These are phyloP conservation scores for Calliphora vicina DNA, from an alignment of 1,140 invertebrate genomes.

Conservation along the genomic window DNA sequence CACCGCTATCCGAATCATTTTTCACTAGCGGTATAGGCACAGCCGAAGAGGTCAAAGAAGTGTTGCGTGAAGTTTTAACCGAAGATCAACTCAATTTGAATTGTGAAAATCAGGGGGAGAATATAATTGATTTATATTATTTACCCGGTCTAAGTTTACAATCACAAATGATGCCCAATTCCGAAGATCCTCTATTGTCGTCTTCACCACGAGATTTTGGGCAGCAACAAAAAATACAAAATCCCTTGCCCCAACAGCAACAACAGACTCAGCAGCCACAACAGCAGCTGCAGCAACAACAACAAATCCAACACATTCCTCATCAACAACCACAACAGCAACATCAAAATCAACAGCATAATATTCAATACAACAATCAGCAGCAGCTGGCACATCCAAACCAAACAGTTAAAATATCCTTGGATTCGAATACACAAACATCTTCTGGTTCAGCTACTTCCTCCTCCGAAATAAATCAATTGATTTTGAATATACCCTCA, in stretches of 20 bases:
- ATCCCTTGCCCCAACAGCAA: conserved; percentile 41
- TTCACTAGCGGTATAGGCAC: conserved; percentile 87
- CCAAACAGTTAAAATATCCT: conserved; percentile 34
- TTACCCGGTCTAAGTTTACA: conserved; percentile 65
- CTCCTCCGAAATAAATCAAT: conserved; percentile 6
- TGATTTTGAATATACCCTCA: conserved; percentile 28
- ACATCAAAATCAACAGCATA: too few relatives aligned
- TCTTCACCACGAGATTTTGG: conserved; percentile 83
- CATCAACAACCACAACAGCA: conserved; percentile 19
- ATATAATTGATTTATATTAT: conserved; percentile 62
- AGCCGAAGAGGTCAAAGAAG: conserved; percentile 83
- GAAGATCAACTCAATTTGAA: conserved; percentile 69
- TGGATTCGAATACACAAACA: conserved; percentile 10
- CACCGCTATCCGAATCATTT: conserved; percentile 79
- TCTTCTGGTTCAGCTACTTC: neutral
- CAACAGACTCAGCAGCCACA: conserved; percentile 40
- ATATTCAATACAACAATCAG: neutral
- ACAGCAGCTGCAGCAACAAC: conserved; percentile 39
- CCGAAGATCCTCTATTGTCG: conserved; percentile 81
- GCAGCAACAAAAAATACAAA: conserved; percentile 50
- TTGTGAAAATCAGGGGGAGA: conserved; percentile 54
- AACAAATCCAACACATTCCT: conserved; percentile 37
- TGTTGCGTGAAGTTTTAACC: conserved; percentile 80
- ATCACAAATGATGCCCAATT: conserved; percentile 84
- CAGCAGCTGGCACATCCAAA: neutral